phyloP scores from a whole-genome alignment of 2,797 vertebrate genomes.

The Coilia nasus region DNA sequence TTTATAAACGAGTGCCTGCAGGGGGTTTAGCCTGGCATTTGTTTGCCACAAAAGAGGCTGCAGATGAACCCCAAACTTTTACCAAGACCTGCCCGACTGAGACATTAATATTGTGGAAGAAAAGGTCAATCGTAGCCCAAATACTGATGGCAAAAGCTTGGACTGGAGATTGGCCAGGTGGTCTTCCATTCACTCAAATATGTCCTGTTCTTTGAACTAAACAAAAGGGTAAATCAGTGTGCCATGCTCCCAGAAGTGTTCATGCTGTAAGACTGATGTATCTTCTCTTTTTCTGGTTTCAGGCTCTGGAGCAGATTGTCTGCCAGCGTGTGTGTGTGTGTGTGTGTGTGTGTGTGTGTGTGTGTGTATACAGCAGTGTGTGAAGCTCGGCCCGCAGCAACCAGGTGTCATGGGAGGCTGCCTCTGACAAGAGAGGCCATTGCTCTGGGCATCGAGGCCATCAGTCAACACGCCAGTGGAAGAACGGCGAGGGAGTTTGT shows the following conservation, averaged over 20 bases:
- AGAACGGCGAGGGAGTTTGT: neutral
- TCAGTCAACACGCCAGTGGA: neutral
- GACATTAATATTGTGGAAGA: neutral
- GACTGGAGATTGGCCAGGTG: neutral
- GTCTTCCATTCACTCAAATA: no score
- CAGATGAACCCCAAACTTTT: conserved; percentile 23
- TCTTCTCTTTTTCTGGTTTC: conserved; percentile 51
- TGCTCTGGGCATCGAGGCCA: conserved; percentile 48
- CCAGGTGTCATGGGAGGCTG: conserved; percentile 45
- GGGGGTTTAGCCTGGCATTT: conserved; percentile 36
- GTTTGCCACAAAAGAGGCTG: neutral
- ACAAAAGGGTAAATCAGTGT: neutral
- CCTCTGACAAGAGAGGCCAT: conserved; percentile 56
- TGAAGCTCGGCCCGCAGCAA: conserved; percentile 58
- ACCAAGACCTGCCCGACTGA: neutral
- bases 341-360: neutral
- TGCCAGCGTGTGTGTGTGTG: conserved; percentile 39
- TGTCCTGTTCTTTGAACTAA: neutral
- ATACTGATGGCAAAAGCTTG: conserved; percentile 20
- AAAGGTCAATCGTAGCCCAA: conserved; percentile 28
- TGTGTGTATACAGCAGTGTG: conserved; percentile 16
- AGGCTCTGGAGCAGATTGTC: conserved; percentile 60
- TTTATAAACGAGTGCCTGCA: conserved; percentile 8
- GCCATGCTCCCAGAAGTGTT: neutral
- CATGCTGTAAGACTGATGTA: conserved; percentile 29